Conservation (phyloP, 2,113 vertebrate genomes). For the Hiodon alosoides region DNA sequence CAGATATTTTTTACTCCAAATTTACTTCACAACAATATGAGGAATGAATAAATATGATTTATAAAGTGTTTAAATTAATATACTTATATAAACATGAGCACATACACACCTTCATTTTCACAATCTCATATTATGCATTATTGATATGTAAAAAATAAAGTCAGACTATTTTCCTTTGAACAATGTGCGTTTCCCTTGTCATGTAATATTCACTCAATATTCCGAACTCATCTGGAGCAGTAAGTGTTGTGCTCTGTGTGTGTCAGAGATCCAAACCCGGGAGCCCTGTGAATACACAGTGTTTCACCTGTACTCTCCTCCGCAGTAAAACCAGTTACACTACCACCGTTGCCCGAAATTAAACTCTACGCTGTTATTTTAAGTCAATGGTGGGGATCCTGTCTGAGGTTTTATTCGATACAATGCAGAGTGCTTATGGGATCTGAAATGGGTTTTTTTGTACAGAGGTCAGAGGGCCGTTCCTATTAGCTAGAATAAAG, state of each 20-base stretch:
- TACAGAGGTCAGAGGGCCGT: slow-evolving; percentile 59
- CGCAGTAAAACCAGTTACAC: not conserved
- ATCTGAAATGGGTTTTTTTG: slow-evolving; percentile 65
- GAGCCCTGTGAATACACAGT: not conserved
- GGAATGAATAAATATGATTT: too few species aligned
- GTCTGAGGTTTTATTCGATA: slow-evolving; percentile 52
- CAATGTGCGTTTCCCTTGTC: not conserved
- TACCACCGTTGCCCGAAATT: not conserved
- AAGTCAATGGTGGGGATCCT: not conserved
- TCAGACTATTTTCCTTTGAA: not conserved
- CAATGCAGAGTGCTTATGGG: slow-evolving; percentile 57
- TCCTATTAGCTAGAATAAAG: slow-evolving; percentile 66
- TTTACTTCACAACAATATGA: too few species aligned
- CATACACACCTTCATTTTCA: too few species aligned
- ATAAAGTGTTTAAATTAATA: too few species aligned
- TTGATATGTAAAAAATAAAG: not conserved
- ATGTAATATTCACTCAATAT: slow-evolving; percentile 5
- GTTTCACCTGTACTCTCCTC: too few species aligned
- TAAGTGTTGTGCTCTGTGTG: not conserved
- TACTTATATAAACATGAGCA: not conserved
- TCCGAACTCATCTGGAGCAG: not conserved
- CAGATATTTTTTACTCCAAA: too few species aligned
- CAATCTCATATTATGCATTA: not conserved
- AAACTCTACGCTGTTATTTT: not conserved
- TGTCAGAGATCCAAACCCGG: not conserved